These are phyloP conservation scores for Porites divaricata DNA, from an alignment of 92 coral and sea anemone species.

Conservation along the genomic window DNA sequence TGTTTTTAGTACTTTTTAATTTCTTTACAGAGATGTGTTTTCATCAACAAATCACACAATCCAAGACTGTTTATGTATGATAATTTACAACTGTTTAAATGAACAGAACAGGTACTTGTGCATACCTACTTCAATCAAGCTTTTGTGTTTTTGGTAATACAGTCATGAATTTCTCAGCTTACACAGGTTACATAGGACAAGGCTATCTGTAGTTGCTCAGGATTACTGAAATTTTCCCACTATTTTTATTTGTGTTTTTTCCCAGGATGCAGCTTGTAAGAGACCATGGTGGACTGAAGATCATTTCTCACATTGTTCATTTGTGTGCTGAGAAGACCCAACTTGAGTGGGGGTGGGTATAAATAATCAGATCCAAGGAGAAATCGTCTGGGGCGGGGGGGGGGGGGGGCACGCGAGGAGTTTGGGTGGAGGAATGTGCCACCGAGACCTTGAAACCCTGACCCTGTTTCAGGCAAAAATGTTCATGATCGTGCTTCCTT, in stretches of 20 bases:
- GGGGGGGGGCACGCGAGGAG: no score
- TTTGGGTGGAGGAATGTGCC: no score
- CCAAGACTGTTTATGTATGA: conserved; percentile 91
- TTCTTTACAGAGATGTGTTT: conserved; percentile 62
- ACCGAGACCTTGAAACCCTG: no score
- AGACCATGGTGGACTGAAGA: conserved; percentile 63
- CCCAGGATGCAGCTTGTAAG: conserved; percentile 70
- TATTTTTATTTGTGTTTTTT: background rate
- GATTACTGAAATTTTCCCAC: background rate
- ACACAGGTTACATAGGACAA: no score
- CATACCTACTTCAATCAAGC: no score
- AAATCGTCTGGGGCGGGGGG: no score
- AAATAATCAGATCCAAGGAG: background rate
- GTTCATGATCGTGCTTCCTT: no score
- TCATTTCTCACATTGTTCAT: conserved; percentile 79
- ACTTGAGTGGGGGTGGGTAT: conserved; percentile 93
- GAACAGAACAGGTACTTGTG: conserved; percentile 61
- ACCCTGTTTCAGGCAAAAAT: no score
- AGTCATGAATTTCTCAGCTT: background rate
- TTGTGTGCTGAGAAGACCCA: conserved; percentile 77
- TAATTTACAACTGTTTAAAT: conserved; percentile 85
- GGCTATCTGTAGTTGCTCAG: background rate
- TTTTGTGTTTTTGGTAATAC: background rate
- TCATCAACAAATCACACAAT: conserved; percentile 56
- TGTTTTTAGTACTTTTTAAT: background rate